Evolutionary conservation across 2,888 invertebrate species (phyloP), one percentile per base, ranked within the genome.

Genomic region (Thumatha senex): DNA sequence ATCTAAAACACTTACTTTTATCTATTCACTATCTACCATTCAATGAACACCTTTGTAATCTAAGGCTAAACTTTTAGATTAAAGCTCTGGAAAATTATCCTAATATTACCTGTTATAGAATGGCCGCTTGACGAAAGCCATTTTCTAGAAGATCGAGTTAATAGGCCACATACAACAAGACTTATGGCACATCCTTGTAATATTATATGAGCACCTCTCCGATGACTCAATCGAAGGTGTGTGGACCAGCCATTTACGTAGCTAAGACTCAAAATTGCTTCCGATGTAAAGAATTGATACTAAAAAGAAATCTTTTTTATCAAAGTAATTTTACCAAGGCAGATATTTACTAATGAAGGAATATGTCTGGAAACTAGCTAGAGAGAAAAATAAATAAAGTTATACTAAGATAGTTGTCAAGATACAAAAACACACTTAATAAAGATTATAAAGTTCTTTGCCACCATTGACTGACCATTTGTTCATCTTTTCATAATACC

Each of bases 211-310:
- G 66, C 60, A 11, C 60, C 51, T 49, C 53, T 63, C 14, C 76
- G 65, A 50, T 86, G 83, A 0, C 56, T 58, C 14, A 60, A 24
- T 5, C 72, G 65, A 67, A 84, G 61, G 0, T 79, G 74, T 2
- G 72, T 61, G 0, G 85, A 79, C 84, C 84, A 86, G 11, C 82
- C 82, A 54, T 80, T 84, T 3, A 74, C 71, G 15, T 70, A 76
- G 55, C 77, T 78, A 4, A 84, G 42, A 35, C 76, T 62, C 33
- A 84, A 50, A 63, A 84, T 80, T 11, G 76, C 84, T 70, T 84
- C 73, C 2, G 70, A 78, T 29, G 69, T 58, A 58, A 83, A 80
- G 48, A 84, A 82, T 54, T 82, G 74, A 55, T 69, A 82, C 85
- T 85, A 67, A 39, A 63, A 63, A 36, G 10, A 14, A 15, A 14